Percentiles rank a stretch among this genome's conserved stretches.
These are phyloP conservation scores for Teinopalpus imperialis DNA, from an alignment of 2,888 invertebrate species.

Conservation along the genomic window DNA sequence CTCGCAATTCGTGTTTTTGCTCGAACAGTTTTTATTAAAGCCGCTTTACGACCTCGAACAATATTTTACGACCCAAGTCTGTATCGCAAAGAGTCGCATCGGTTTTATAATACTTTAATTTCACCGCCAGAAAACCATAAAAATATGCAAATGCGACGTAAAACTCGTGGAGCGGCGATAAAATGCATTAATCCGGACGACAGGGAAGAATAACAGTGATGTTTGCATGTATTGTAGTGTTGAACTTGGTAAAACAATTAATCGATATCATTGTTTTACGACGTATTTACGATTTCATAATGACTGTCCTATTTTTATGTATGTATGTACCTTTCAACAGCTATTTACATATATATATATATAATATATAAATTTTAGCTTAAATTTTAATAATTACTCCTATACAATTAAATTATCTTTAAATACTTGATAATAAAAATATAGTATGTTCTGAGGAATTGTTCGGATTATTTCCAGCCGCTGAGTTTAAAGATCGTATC, in stretches of 20 bases:
- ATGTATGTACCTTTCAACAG: neutral
- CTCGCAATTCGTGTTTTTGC: slow-evolving; percentile 67
- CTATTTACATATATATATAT: slow-evolving; percentile 4
- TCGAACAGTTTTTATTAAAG: slow-evolving; percentile 67
- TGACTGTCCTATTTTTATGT: neutral
- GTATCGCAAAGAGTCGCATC: slow-evolving; percentile 70
- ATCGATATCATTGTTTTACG: slow-evolving; percentile 18
- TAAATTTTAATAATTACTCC: too few relatives aligned
- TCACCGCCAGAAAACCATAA: slow-evolving; percentile 76
- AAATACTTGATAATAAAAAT: too few relatives aligned
- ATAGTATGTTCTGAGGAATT: too few relatives aligned
- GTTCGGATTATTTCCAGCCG: too few relatives aligned
- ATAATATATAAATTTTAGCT: too few relatives aligned
- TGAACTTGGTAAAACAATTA: slow-evolving; percentile 16
- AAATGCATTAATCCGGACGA: slow-evolving; percentile 56
- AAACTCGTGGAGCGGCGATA: slow-evolving; percentile 59
- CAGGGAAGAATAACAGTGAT: slow-evolving; percentile 34
- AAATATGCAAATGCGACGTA: slow-evolving; percentile 77
- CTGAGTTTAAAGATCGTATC: too few relatives aligned
- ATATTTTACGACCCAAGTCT: slow-evolving; percentile 73
- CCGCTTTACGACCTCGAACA: slow-evolving; percentile 70
- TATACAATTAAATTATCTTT: too few relatives aligned
- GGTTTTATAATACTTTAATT: slow-evolving; percentile 79
- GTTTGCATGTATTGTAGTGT: slow-evolving; percentile 23
- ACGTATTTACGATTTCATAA: slow-evolving; percentile 5